Evolutionary conservation across 2,888 invertebrate species (phyloP).

Genomic region (Phengaris alcon): DNA sequence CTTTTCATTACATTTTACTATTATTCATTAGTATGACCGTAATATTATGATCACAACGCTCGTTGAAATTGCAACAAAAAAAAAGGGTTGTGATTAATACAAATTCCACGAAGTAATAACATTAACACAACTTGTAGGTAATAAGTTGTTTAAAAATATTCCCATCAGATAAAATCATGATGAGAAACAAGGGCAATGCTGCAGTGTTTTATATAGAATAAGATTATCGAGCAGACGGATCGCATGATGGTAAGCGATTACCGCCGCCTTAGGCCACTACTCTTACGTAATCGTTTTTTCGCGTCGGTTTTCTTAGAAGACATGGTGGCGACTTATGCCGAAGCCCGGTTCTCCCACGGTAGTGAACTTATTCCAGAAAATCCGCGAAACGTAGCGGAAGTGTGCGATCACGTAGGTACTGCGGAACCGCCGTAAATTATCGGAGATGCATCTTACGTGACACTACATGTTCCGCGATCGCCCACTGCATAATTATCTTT

Average conservation of each 20-base stretch:
- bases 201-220: not conserved
- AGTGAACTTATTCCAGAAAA: not conserved
- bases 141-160: not conserved
- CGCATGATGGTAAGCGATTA: not conserved
- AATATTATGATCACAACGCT: not conserved
- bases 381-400: not conserved
- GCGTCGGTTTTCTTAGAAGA: too few species aligned
- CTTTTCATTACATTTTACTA: too few species aligned
- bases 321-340: too few species aligned
- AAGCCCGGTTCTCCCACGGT: too few species aligned
- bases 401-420: not conserved
- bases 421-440: conserved; percentile 47
- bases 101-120: not conserved
- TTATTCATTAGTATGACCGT: not conserved
- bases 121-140: not conserved
- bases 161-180: not conserved
- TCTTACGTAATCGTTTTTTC: not conserved
- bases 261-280: not conserved
- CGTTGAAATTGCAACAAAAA: not conserved
- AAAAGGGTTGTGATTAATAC: not conserved
- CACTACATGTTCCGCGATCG: conserved; percentile 47
- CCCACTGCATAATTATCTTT: conserved; percentile 36
- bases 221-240: not conserved
- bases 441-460: conserved; percentile 45
- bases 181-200: not conserved